A percentile compares a stretch with the other conserved stretches of the same genome.
Evolutionary conservation across 2,113 vertebrate genomes (phyloP).

Genomic region (Spilogale gracilis): DNA sequence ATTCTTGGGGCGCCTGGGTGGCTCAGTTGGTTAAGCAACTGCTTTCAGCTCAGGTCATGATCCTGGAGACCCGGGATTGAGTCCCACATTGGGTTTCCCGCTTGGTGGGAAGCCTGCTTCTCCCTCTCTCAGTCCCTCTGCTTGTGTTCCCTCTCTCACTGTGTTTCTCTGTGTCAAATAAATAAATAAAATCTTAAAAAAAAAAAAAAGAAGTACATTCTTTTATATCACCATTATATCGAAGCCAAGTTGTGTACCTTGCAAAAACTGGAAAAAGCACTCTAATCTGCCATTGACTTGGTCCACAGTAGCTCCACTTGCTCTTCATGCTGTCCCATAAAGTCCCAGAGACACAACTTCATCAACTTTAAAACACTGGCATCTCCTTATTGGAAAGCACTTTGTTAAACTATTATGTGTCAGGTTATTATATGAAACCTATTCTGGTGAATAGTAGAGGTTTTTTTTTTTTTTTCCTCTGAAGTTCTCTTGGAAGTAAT

Average conservation of each 20-base stretch:
- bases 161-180: no score
- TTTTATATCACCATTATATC: not conserved
- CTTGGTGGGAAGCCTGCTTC: no score
- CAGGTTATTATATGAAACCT: not conserved
- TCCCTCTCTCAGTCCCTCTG: no score
- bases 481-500: conserved; percentile 8
- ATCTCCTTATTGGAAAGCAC: not conserved
- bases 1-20: not conserved
- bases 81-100: no score
- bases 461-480: not conserved
- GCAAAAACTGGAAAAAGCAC: not conserved
- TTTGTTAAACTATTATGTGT: not conserved
- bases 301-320: not conserved
- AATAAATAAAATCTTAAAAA: no score
- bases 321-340: not conserved
- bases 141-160: no score
- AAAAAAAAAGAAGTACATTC: not conserved
- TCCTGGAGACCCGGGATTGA: no score
- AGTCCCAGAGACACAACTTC: not conserved
- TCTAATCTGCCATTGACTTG: not conserved
- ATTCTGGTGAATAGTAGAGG: not conserved
- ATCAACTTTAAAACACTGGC: not conserved
- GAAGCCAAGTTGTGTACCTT: not conserved
- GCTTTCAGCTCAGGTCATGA: no score
- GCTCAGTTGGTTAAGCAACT: no score